Base-by-base conservation (phyloP, 2,797 vertebrate genomes). In the Xenops minutus region DNA sequence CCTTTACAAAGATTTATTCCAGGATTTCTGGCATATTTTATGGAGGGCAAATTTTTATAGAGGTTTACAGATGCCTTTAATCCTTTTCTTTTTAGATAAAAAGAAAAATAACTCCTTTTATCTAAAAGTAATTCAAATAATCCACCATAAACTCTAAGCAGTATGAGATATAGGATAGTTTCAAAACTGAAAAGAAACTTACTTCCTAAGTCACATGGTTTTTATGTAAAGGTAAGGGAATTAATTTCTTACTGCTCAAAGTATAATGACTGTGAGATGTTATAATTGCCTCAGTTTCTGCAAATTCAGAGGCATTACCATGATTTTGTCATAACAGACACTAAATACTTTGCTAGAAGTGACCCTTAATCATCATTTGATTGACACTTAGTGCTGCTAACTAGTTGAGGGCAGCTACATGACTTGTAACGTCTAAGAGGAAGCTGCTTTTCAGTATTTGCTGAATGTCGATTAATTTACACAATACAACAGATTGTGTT, bases 1-100 rank as follows among this genome's bases (percentile, higher is more conserved):
- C n/a, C 39, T 92, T 93, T 95, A 72, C 23, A 75, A 92, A 69
- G 72, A 95, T 92, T 62, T 94, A 59, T 78, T 46, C 22, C 61
- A 76, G 72, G 75, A 48, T 88, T 92, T 86, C 73, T 86, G n/a
- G 44, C 68, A 88, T 80, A 24, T 64, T 94, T 91, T 88, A 90
- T 39, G 37, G 43, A 84, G 36, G 87, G 39, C 16, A 72, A 95
- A 63, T 82, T 80, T 95, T 95, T 85, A 93, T 63, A 55, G 13
- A 59, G 46, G n/a, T 89, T 94, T 92, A 82, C 9, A 85, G 67
- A 48, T 79, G 37, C 16, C 68, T 82, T 92, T 89, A 69, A 41
- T 84, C 14, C 18, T 44, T 22, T 36, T 26, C n/a, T 63, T 51
- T 48, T 67, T 26, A 54, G 34, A 26, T 64, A 30, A 73, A 75